Conservation (phyloP, 2,888 invertebrate species). For the Thysanoteuthis rhombus region DNA sequence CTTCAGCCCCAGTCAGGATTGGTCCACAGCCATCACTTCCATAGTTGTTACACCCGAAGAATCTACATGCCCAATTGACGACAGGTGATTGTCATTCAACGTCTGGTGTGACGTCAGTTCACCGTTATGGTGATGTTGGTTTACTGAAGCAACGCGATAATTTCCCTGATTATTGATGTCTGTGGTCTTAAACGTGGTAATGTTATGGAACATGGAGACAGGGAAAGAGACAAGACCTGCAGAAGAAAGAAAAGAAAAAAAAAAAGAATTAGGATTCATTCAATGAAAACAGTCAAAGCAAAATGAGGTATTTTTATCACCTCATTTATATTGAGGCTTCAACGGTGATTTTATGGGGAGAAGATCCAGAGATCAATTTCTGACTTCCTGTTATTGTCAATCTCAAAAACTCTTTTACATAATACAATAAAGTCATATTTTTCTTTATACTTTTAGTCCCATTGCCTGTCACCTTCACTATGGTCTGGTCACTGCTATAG, state of each 20-base stretch:
- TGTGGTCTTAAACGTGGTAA: constrained; percentile 75
- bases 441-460: too few relatives aligned
- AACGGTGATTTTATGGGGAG: too few relatives aligned
- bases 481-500: too few relatives aligned
- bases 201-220: constrained; percentile 95
- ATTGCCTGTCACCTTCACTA: too few relatives aligned
- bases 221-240: constrained; percentile 96
- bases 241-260: constrained; percentile 62
- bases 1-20: constrained; percentile 30
- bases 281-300: neutral
- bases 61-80: constrained; percentile 27
- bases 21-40: constrained; percentile 54
- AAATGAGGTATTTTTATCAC: neutral
- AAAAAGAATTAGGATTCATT: neutral
- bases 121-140: neutral
- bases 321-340: too few relatives aligned
- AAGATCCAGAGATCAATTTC: too few relatives aligned
- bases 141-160: constrained; percentile 16
- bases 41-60: constrained; percentile 59
- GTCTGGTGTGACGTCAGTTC: constrained; percentile 21
- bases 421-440: too few relatives aligned
- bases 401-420: too few relatives aligned
- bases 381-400: too few relatives aligned
- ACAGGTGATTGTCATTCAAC: neutral
- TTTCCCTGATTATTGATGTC: neutral